Conservation (phyloP, 2,888 invertebrate species). For the Tachina lurida region DNA sequence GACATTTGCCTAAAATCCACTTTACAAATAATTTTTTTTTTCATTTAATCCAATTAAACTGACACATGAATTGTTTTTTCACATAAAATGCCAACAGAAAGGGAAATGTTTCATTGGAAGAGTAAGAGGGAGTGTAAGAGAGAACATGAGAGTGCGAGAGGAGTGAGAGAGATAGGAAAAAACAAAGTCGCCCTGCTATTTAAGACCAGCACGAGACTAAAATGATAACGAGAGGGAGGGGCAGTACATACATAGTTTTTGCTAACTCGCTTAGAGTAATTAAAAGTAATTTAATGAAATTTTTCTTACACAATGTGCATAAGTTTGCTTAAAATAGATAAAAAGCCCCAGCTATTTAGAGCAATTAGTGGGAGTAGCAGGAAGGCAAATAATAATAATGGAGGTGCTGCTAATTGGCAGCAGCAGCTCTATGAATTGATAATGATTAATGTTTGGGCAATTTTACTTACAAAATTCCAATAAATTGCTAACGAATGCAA, state of each 20-base stretch:
- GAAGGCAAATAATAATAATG: background rate
- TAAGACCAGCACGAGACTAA: background rate
- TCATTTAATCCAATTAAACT: slow-evolving; percentile 67
- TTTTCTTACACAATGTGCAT: slow-evolving; percentile 31
- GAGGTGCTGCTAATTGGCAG: slow-evolving; percentile 2
- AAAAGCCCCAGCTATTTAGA: slow-evolving; percentile 27
- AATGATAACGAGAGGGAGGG: background rate
- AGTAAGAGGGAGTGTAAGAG: background rate
- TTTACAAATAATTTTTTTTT: slow-evolving; percentile 10
- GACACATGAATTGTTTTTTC: slow-evolving; percentile 62
- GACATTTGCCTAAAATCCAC: slow-evolving; percentile 44
- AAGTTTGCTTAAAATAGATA: slow-evolving; percentile 43
- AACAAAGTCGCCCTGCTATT: background rate
- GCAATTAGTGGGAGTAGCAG: background rate
- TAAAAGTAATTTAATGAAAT: slow-evolving; percentile 60
- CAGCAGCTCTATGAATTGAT: slow-evolving; percentile 36
- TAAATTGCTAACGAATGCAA: slow-evolving; percentile 56
- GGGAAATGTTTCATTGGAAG: background rate
- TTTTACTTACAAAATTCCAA: slow-evolving; percentile 19
- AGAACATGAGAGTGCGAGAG: background rate
- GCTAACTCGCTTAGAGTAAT: slow-evolving; percentile 32
- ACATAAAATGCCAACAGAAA: slow-evolving; percentile 2
- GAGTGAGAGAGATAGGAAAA: background rate
- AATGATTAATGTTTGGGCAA: slow-evolving; percentile 25
- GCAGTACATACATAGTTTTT: background rate